These are phyloP conservation scores for Atrina japonica DNA, from an alignment of 2,888 invertebrate species.

Conservation along the genomic window DNA sequence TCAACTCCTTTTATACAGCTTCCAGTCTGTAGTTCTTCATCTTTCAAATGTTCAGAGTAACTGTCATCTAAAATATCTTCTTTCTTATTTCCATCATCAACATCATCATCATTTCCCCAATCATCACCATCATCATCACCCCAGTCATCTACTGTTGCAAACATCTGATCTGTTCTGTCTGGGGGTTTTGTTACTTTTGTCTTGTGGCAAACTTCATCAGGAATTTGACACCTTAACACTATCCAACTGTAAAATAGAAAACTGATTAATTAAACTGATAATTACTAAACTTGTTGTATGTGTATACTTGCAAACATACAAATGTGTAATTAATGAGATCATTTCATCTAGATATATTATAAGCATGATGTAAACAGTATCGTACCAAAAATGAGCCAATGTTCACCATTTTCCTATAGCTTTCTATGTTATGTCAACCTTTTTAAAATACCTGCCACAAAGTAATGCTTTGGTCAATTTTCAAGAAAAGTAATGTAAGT, in stretches of 20 bases:
- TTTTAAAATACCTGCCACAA: too few species aligned
- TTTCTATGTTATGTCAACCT: too few species aligned
- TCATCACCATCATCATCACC: conserved; percentile 82
- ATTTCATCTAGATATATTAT: too few species aligned
- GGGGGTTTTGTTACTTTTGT: neutral
- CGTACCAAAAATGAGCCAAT: too few species aligned
- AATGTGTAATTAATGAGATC: too few species aligned
- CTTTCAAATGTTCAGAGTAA: neutral
- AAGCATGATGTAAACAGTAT: too few species aligned
- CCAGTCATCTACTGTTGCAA: conserved; percentile 49
- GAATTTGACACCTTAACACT: conserved; percentile 86
- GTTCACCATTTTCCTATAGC: too few species aligned
- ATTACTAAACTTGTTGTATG: neutral
- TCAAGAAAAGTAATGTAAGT: too few species aligned
- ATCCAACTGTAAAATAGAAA: conserved; percentile 85
- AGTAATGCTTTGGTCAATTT: too few species aligned
- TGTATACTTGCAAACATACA: conserved; percentile 1
- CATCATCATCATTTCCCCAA: conserved; percentile 90
- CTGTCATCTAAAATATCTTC: neutral
- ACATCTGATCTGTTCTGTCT: conserved; percentile 4
- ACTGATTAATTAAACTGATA: neutral
- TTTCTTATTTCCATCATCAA: conserved; percentile 70
- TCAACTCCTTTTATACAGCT: neutral
- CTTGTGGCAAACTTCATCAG: conserved; percentile 82
- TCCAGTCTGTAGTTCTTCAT: neutral